Evolutionary conservation across 2,888 invertebrate genomes (phyloP).

Genomic region (Drosophila flavopinicola): DNA sequence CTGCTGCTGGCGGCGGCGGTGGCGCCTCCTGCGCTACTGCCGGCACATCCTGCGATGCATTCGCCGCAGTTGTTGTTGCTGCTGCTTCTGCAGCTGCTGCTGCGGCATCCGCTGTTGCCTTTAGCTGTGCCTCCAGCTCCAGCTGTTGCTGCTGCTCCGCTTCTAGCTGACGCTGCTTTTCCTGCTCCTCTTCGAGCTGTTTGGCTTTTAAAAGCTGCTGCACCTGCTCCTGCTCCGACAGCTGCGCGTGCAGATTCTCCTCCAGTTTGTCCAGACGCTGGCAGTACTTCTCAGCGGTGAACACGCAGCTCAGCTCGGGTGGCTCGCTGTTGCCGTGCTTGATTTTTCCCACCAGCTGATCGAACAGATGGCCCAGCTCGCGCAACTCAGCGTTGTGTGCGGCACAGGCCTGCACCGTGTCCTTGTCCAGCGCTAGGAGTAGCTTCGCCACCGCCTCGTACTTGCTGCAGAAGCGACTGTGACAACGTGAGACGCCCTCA

Average conservation of each 20-base stretch:
- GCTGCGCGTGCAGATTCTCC: slow-evolving; percentile 80
- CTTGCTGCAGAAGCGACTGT: slow-evolving; percentile 86
- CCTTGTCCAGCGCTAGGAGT: slow-evolving; percentile 84
- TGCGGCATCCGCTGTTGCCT: slow-evolving; percentile 32
- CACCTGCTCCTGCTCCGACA: slow-evolving; percentile 81
- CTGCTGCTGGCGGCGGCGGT: background rate
- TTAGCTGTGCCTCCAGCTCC: slow-evolving; percentile 26
- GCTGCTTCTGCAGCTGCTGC: slow-evolving; percentile 30
- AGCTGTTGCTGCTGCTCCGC: slow-evolving; percentile 40
- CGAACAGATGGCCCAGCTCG: slow-evolving; percentile 75
- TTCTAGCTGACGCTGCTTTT: slow-evolving; percentile 39
- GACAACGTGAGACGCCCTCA: slow-evolving; percentile 86
- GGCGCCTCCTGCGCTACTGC: slow-evolving; percentile 20
- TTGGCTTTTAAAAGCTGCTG: slow-evolving; percentile 60
- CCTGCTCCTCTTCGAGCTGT: slow-evolving; percentile 47
- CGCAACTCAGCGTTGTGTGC: slow-evolving; percentile 84
- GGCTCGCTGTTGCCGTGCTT: slow-evolving; percentile 84
- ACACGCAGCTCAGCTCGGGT: slow-evolving; percentile 84
- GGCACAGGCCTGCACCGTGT: slow-evolving; percentile 79
- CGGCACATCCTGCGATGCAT: slow-evolving; percentile 20
- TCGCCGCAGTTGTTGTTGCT: slow-evolving; percentile 14
- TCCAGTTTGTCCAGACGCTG: slow-evolving; percentile 85
- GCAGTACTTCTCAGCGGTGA: slow-evolving; percentile 86
- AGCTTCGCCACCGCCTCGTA: slow-evolving; percentile 86
- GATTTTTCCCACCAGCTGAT: slow-evolving; percentile 75